Percentiles rank a stretch among this genome's conserved stretches.
These are phyloP conservation scores for Mimachlamys varia DNA, from an alignment of 2,888 invertebrate genomes.

Conservation along the genomic window DNA sequence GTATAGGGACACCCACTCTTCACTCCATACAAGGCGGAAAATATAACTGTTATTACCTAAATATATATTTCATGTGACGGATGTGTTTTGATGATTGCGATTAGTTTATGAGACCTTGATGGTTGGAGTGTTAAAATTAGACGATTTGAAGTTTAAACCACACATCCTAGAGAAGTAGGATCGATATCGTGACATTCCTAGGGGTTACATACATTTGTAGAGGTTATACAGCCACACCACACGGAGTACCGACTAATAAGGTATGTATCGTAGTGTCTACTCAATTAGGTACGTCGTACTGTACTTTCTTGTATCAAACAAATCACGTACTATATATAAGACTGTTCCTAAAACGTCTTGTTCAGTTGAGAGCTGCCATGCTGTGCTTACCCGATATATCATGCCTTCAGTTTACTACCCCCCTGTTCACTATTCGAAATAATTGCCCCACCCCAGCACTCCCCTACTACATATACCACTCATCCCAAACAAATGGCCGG, in stretches of 20 bases:
- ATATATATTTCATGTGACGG: background rate
- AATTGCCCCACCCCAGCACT: too few relatives aligned
- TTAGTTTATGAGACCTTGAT: background rate
- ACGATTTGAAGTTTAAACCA: background rate
- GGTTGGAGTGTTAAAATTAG: background rate
- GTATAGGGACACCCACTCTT: background rate
- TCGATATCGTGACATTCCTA: conserved; percentile 1
- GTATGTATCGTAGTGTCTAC: background rate
- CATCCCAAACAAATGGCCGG: too few relatives aligned
- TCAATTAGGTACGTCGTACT: too few relatives aligned
- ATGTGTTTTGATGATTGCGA: background rate
- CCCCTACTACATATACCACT: too few relatives aligned
- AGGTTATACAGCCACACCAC: background rate
- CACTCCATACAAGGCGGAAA: background rate
- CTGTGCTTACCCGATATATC: too few relatives aligned
- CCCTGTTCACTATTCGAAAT: too few relatives aligned
- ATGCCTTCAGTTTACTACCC: too few relatives aligned
- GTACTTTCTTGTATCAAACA: too few relatives aligned
- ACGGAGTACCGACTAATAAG: background rate
- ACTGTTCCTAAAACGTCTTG: too few relatives aligned
- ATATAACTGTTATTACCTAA: background rate
- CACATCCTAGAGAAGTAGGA: background rate
- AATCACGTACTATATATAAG: too few relatives aligned
- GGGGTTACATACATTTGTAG: background rate
- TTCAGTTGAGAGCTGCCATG: too few relatives aligned